Evolutionary conservation across 30 jellyfish, hydroid and myxozoan species (phyloP), one percentile per base, ranked within the genome.

Genomic region (Pseudorhiza aurosa): DNA sequence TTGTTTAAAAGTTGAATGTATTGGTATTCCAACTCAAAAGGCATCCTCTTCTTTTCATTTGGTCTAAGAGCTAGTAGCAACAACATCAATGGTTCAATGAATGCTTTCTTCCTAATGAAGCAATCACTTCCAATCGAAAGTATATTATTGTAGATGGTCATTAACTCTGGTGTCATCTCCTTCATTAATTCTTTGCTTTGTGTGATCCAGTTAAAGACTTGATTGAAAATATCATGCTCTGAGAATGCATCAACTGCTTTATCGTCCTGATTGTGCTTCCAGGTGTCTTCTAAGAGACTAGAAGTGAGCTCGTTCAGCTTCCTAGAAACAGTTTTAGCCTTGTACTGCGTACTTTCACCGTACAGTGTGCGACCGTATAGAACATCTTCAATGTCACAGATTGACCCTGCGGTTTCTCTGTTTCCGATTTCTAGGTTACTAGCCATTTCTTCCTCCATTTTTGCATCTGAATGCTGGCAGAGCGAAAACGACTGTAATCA

Each of bases 161-260:
- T 25, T 60, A 84, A 68, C 40, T 81, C 95, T 0, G 42, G 36
- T 17, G 96, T 94, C 98, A 91, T 91, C 10, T 18, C 65, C 47
- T 47, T 76, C 90, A 91, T 63, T 19, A 65, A 59, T n/a, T 69
- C 88, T 49, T 93, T 80, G 21, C 71, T 77, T 27, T 57, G 58
- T 18, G 95, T 83, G n/a, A 92, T 91, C 98, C 98, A 91, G 35
- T 58, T 72, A 46, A 85, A 91, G 17, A 91, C 81, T 51, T 83
- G 71, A 65, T 65, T 91, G 56, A 75, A 70, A 10, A 79, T 32
- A 81, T 91, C 94, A 58, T 57, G 94, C 46, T 82, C 75, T 5
- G 47, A 14, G 44, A 69, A 82, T 10, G 69, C 8, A 22, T 69
- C 55, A 53, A 82, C 12, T 15, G 67, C 44, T 31, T 36, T 58